Conservation (phyloP, 2,797 vertebrate genomes). For the Salarias fasciatus region DNA sequence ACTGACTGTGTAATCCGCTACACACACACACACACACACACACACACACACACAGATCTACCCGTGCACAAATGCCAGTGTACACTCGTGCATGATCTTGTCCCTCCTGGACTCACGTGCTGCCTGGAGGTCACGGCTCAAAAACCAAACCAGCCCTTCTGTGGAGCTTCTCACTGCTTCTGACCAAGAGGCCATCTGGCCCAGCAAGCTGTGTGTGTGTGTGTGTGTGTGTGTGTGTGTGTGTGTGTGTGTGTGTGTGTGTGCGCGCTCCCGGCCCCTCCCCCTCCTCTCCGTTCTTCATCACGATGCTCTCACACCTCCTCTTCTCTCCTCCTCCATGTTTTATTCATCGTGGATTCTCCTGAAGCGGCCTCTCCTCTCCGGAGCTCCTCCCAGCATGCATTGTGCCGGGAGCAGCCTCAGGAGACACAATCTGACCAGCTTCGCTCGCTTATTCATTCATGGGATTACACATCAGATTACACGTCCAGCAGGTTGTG, state of each 20-base stretch:
- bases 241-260: constrained; percentile 28
- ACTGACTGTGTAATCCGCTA: constrained; percentile 28
- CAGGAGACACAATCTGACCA: too few relatives aligned
- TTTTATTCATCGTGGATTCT: too few relatives aligned
- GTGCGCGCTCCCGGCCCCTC: constrained; percentile 43
- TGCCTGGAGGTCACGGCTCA: constrained; percentile 66
- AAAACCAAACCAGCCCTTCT: constrained; percentile 57
- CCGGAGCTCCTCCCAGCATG: too few relatives aligned
- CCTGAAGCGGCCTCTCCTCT: too few relatives aligned
- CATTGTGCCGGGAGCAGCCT: too few relatives aligned
- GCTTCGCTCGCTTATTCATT: too few relatives aligned
- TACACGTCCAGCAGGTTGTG: too few relatives aligned
- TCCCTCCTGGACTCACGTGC: constrained; percentile 29
- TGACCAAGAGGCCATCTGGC: constrained; percentile 76
- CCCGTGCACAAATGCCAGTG: constrained; percentile 28
- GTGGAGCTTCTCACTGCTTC: constrained; percentile 50
- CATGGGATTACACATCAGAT: too few relatives aligned
- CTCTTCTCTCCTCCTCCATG: constrained; percentile 33
- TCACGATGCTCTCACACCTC: constrained; percentile 40
- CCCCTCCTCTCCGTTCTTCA: constrained; percentile 27
- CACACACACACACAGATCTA: constrained; percentile 4
- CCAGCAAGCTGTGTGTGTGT: constrained; percentile 61
- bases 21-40: constrained; percentile 22
- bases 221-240: constrained; percentile 30
- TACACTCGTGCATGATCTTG: too few relatives aligned